Conservation (phyloP, 2,113 vertebrate genomes). For the Heteronetta atricapilla region DNA sequence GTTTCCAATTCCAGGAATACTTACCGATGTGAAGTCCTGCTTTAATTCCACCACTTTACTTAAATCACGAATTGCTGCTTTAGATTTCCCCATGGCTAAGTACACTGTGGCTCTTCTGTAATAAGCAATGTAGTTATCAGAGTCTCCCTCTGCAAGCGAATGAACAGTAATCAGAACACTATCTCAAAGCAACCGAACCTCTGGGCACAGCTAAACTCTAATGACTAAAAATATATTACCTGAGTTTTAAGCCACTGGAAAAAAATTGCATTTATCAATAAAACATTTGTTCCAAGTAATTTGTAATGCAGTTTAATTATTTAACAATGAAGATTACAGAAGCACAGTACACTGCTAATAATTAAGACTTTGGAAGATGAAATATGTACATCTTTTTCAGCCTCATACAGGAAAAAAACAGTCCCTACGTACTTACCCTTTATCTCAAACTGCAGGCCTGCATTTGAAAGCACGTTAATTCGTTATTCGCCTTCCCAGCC, state of each 20-base stretch:
- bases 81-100: constrained; percentile 97
- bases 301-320: neutral
- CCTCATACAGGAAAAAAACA: neutral
- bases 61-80: constrained; percentile 94
- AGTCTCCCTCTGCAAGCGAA: constrained; percentile 88
- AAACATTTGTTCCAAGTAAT: neutral
- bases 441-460: neutral
- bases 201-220: neutral
- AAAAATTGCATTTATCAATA: neutral
- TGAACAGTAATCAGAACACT: constrained; percentile 28
- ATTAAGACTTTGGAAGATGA: neutral
- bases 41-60: constrained; percentile 97
- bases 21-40: constrained; percentile 96
- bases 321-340: neutral
- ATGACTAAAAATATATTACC: neutral
- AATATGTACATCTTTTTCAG: neutral
- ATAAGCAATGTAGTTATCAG: constrained; percentile 95
- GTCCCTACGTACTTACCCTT: neutral
- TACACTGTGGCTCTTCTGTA: constrained; percentile 98
- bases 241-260: neutral
- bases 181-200: neutral
- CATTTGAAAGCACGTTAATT: neutral
- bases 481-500: neutral
- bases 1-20: constrained; percentile 55
- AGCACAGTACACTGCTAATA: neutral